Evolutionary conservation across 2,113 vertebrate genomes (phyloP).

Genomic region (Gymnobelideus leadbeateri): DNA sequence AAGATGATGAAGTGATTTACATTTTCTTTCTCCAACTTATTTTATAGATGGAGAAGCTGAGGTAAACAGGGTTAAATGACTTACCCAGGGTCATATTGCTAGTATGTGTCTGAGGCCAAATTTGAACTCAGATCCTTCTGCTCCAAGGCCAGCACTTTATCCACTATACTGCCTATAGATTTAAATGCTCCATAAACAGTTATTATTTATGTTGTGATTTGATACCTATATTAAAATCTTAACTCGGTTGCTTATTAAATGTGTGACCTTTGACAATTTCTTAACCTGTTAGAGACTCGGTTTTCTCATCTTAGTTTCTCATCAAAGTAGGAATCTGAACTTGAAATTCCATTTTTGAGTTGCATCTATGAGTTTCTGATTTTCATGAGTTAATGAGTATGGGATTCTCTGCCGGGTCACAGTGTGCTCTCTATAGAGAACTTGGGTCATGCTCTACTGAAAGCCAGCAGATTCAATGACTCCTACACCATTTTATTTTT

Average conservation of each 20-base stretch:
- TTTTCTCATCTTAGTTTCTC: background rate
- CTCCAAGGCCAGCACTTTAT: background rate
- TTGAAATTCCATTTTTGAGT: background rate
- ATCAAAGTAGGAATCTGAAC: background rate
- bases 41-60: background rate
- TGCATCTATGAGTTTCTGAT: background rate
- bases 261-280: background rate
- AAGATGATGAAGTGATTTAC: background rate
- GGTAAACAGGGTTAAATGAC: background rate
- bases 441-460: background rate
- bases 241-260: background rate
- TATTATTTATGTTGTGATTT: background rate
- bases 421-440: background rate
- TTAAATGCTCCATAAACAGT: background rate
- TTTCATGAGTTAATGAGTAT: background rate
- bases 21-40: background rate
- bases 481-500: background rate
- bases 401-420: background rate
- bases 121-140: background rate
- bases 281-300: background rate
- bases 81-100: background rate
- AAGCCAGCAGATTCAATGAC: background rate
- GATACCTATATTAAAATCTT: background rate
- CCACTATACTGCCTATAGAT: background rate
- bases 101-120: background rate